A percentile compares a stretch with the other conserved stretches of the same genome.
Evolutionary conservation across 2,797 vertebrate genomes (phyloP).

Genomic region (Cyprinodon diabolis): DNA sequence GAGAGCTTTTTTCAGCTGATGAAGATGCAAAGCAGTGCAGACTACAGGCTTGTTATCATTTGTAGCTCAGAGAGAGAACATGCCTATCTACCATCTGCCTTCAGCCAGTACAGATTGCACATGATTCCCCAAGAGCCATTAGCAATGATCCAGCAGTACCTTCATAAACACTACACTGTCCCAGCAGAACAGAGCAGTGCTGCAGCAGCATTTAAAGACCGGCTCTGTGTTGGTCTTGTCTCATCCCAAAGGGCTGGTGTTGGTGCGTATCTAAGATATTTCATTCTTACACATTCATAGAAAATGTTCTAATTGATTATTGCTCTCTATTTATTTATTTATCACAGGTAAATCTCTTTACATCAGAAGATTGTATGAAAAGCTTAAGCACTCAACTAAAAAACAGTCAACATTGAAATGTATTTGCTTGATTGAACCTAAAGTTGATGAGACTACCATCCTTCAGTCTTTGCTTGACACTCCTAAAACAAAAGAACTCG

Average conservation of each 20-base stretch:
- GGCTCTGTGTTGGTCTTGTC: conserved; percentile 86
- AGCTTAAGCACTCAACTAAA: conserved; percentile 67
- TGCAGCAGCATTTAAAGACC: conserved; percentile 84
- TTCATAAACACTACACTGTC: conserved; percentile 84
- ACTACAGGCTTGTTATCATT: conserved; percentile 84
- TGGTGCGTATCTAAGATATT: conserved; percentile 78
- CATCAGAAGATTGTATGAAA: conserved; percentile 84
- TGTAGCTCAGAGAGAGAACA: conserved; percentile 90
- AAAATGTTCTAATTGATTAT: background rate
- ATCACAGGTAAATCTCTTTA: conserved; percentile 93
- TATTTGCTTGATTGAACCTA: conserved; percentile 86
- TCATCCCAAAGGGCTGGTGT: conserved; percentile 90
- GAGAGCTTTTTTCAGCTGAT: conserved; percentile 87
- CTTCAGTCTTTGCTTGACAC: conserved; percentile 80
- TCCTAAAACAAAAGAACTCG: conserved; percentile 67
- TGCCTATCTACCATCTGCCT: conserved; percentile 90
- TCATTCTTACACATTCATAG: background rate
- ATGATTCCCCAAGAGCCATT: conserved; percentile 82
- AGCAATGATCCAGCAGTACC: conserved; percentile 82
- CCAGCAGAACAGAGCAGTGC: conserved; percentile 72
- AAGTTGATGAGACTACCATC: conserved; percentile 87
- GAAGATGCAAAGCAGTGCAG: conserved; percentile 65
- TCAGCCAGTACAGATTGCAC: conserved; percentile 89
- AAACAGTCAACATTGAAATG: conserved; percentile 75
- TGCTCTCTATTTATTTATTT: conserved; percentile 2